phyloP scores from a whole-genome alignment of 2,888 invertebrate genomes.

The Ephialtes manifestator region DNA sequence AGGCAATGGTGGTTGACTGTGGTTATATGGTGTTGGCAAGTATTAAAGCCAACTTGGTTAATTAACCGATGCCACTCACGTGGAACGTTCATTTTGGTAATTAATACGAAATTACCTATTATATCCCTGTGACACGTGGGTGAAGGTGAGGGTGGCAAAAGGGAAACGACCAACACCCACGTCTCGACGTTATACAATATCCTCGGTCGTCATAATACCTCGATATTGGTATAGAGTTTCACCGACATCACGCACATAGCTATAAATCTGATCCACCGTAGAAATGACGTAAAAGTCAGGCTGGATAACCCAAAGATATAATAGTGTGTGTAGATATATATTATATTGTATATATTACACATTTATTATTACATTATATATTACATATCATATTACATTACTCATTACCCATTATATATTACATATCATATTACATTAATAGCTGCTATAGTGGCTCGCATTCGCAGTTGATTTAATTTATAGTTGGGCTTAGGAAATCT shows the following conservation, averaged over 20 bases:
- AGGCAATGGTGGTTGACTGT: neutral
- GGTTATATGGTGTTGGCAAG: neutral
- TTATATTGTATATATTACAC: too few relatives aligned
- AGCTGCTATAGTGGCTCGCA: too few relatives aligned
- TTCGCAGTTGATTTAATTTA: too few relatives aligned
- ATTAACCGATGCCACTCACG: slow-evolving; percentile 65
- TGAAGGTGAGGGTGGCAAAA: slow-evolving; percentile 13
- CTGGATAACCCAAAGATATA: neutral
- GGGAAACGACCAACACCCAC: neutral
- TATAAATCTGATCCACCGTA: slow-evolving; percentile 43
- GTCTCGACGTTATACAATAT: slow-evolving; percentile 60
- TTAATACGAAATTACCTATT: slow-evolving; percentile 69
- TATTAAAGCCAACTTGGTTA: slow-evolving; percentile 45
- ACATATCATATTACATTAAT: too few relatives aligned
- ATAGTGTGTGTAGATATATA: neutral
- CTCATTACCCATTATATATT: too few relatives aligned
- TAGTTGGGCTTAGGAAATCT: too few relatives aligned
- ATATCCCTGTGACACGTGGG: slow-evolving; percentile 33
- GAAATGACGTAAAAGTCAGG: slow-evolving; percentile 34
- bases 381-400: too few relatives aligned
- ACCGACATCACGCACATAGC: slow-evolving; percentile 43
- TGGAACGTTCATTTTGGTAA: slow-evolving; percentile 63
- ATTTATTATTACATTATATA: too few relatives aligned
- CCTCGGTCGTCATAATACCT: slow-evolving; percentile 45
- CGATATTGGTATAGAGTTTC: slow-evolving; percentile 36